Evolutionary conservation across 2,888 invertebrate species (phyloP).

Genomic region (Agriotes lineatus): DNA sequence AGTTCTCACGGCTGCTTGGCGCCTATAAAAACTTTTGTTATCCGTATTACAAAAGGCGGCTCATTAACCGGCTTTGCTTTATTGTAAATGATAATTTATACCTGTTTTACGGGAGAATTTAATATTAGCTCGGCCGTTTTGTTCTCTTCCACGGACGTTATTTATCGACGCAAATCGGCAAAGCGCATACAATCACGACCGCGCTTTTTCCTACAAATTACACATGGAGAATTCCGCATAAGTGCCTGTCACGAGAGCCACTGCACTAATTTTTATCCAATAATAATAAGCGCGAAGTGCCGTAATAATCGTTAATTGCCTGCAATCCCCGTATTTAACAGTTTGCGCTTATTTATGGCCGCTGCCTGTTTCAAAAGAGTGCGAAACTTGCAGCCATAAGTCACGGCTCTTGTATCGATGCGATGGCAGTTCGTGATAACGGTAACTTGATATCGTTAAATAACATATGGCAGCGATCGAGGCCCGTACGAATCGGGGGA

Average conservation of each 20-base stretch:
- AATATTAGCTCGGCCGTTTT: not conserved
- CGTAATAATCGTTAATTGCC: conserved; percentile 19
- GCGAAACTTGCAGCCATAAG: conserved; percentile 44
- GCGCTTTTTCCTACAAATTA: not conserved
- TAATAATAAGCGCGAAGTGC: not conserved
- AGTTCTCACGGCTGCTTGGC: conserved; percentile 37
- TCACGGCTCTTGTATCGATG: conserved; percentile 46
- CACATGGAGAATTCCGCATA: not conserved
- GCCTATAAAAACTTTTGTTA: conserved; percentile 29
- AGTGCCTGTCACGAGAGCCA: no score
- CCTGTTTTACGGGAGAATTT: conserved; percentile 3
- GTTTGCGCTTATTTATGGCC: conserved; percentile 28
- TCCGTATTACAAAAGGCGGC: conserved; percentile 24
- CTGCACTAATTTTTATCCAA: not conserved
- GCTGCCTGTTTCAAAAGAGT: conserved; percentile 35
- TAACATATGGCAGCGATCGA: conserved; percentile 34
- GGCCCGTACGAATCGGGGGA: not conserved
- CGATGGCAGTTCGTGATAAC: conserved; percentile 46
- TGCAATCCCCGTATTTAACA: conserved; percentile 19
- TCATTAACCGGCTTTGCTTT: conserved; percentile 29
- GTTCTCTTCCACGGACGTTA: not conserved
- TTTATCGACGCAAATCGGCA: not conserved
- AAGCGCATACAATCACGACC: not conserved
- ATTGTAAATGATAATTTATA: conserved; percentile 27
- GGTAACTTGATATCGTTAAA: conserved; percentile 46